phyloP scores from a whole-genome alignment of 2,113 vertebrate genomes.

The Tympanuchus pallidicinctus region DNA sequence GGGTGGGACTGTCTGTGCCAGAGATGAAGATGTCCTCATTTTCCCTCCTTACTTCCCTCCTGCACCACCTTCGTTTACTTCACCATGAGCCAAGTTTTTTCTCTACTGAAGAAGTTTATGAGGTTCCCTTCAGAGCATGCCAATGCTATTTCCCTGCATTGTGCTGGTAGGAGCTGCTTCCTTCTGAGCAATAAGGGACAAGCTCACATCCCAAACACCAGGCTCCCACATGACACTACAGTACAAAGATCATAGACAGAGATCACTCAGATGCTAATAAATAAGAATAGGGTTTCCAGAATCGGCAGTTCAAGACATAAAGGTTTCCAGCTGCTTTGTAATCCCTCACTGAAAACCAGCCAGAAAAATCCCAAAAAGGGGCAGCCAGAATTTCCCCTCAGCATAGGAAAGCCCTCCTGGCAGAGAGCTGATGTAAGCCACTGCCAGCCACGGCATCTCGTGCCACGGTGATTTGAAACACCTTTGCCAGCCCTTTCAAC shows the following conservation, averaged over 20 bases:
- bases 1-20: conserved; percentile 20
- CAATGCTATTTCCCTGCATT: conserved; percentile 61
- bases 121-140: conserved; percentile 38
- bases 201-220: conserved; percentile 43
- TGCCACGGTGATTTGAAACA: background rate
- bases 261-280: conserved; percentile 54
- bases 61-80: conserved; percentile 22
- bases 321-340: conserved; percentile 58
- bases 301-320: conserved; percentile 46
- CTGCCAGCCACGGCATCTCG: background rate
- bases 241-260: conserved; percentile 56
- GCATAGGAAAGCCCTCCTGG: background rate
- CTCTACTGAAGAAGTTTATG: background rate
- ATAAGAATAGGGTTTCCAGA: conserved; percentile 53
- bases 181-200: conserved; percentile 36
- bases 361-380: conserved; percentile 23
- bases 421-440: background rate
- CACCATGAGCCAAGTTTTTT: background rate
- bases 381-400: background rate
- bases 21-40: conserved; percentile 28
- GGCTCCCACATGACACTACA: conserved; percentile 49
- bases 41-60: conserved; percentile 46
- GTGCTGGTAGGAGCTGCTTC: conserved; percentile 44
- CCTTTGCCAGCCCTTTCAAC: background rate
- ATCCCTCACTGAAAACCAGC: conserved; percentile 38